Evolutionary conservation across 2,888 invertebrate species (phyloP), one percentile per base, ranked within the genome.

Genomic region (Cephonodes hylas): DNA sequence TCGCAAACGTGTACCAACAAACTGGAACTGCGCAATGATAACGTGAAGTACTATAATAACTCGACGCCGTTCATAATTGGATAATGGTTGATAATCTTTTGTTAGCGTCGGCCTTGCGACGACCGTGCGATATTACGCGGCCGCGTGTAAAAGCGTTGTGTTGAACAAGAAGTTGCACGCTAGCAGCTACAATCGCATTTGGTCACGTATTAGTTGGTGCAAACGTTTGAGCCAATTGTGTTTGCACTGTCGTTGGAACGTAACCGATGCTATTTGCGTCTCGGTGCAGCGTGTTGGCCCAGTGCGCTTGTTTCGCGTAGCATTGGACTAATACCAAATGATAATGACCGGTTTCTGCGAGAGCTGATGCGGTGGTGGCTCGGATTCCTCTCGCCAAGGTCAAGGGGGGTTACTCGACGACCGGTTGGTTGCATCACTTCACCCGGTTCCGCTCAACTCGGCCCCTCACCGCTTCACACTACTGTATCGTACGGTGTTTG

Each of bases 241-340:
- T 69, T n/a, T 66, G 68, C 68, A 72, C 76, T 73, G 76, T 75
- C 69, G 66, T 62, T 59, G 62, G 53, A 62, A 56, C 77, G 76
- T 71, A 72, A 71, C 69, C 73, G 65, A 69, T 48, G 22, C 57
- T 66, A 74, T 76, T 73, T 76, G 75, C 76, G 75, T 74, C 71
- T 73, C 77, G 75, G 78, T 80, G 76, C 79, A 81, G 78, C 79
- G 27, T 76, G 83, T 85, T 91, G 89, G 89, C 89, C 89, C 84
- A 88, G 81, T 89, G 84, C 75, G 82, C 88, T 77, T 82, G 83
- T 87, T 89, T 85, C 81, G 82, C 69, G 69, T 79, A 84, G 81
- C 85, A 86, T 91, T 91, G 91, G 91, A 87, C 88, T 81, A 75
- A 80, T 81, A 91, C 86, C 91, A 90, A 90, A 77, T 81, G 85